Base-by-base conservation (phyloP, 1,140 invertebrate genomes). In the Mesaphorura yosii region DNA sequence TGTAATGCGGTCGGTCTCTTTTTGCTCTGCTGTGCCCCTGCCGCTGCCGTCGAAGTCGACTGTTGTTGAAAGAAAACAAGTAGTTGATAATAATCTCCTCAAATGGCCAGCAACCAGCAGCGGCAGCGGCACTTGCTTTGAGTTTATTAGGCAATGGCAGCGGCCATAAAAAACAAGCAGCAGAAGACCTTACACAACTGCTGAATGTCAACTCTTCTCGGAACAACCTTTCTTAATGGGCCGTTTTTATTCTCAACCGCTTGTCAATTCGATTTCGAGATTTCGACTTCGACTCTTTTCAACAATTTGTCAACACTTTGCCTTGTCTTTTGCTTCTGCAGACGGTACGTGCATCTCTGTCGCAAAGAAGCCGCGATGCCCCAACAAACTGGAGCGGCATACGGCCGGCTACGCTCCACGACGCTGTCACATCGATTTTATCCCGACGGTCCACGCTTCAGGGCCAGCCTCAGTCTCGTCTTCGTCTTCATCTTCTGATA, bases 341-440 rank as follows among this genome's bases (percentile, higher is more conserved):
- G 57, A 63, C 48, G 48, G 48, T 23, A 57, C 61, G 3, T 63
- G 61, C 27, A 55, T 63, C 14, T 53, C 57, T 2, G 51, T 59
- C 4, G 57, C 55, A 7, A 51, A 31, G 26, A 63, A 63, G 34
- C 31, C 61, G 17, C 40, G 61, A 50, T 63, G 61, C 58, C 58
- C 61, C 14, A 59, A 62, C 49, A 39, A 48, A 7, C 28, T 61
- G 15, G 58, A 62, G 42, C 28, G 50, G 39, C 48, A 54, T 20
- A 53, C 51, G 2, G 38, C 34, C 27, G 54, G 22, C 17, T 45
- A 38, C 19, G 49, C 44, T 14, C 53, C 59, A 17, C n/a, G 48
- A 29, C 47, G 50, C 28, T 63, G 58, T 44, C 57, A 60, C 46
- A 52, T 63, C 45, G 55, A 63, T 46, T 61, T 62, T 19, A 48